phyloP scores from a whole-genome alignment of 2,888 invertebrate genomes.

The Drosophila fulvimacula region DNA sequence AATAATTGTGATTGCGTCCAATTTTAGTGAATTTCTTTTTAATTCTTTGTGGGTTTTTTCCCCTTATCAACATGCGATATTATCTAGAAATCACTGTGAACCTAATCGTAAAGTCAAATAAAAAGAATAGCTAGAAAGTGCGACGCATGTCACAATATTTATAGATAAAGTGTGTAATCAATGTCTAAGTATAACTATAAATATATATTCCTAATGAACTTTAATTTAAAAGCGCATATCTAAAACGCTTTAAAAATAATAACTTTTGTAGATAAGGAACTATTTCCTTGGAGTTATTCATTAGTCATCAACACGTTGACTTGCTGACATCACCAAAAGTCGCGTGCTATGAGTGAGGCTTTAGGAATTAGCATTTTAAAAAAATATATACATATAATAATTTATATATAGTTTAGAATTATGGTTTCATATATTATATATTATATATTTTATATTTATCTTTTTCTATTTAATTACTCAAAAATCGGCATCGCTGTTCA shows the following conservation, averaged over 20 bases:
- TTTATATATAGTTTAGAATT: background rate
- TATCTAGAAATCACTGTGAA: constrained; percentile 33
- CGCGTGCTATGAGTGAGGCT: constrained; percentile 26
- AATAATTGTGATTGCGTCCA: constrained; percentile 36
- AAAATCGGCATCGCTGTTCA: background rate
- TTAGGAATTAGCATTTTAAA: background rate
- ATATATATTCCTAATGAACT: background rate
- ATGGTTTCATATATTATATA: background rate
- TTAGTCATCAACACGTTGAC: constrained; percentile 37
- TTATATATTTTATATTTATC: background rate
- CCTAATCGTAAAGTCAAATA: constrained; percentile 9
- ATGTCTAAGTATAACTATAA: background rate
- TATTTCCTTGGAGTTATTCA: constrained; percentile 6
- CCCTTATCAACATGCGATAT: constrained; percentile 46
- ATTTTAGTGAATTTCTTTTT: background rate
- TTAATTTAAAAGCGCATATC: background rate
- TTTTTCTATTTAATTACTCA: background rate
- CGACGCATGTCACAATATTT: background rate
- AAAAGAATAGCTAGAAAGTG: background rate
- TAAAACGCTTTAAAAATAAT: background rate
- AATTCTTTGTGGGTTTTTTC: constrained; percentile 6
- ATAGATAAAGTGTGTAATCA: background rate
- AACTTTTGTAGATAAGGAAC: constrained; percentile 13
- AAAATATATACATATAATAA: too few species aligned
- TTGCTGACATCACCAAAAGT: constrained; percentile 52